These are phyloP conservation scores for Aptenodytes forsteri DNA, from an alignment of 2,113 vertebrate genomes.

Conservation along the genomic window DNA sequence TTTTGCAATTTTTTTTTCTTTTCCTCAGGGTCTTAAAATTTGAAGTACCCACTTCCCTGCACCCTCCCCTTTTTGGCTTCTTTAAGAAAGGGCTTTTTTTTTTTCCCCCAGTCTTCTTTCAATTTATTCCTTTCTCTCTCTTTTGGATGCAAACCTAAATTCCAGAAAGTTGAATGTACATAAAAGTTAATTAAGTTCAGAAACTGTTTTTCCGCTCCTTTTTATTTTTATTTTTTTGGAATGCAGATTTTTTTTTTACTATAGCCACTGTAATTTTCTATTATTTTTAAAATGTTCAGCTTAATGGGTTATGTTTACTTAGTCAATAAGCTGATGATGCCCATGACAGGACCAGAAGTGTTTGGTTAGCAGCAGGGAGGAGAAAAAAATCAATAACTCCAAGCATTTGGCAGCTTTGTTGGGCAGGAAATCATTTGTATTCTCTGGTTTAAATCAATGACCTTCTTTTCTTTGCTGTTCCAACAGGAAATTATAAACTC, in stretches of 20 bases:
- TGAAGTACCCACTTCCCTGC: neutral
- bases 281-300: neutral
- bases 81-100: neutral
- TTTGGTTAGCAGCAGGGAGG: conserved; percentile 38
- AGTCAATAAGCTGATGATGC: conserved; percentile 27
- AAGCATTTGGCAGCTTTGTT: conserved; percentile 45
- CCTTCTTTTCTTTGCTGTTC: conserved; percentile 51
- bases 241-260: neutral
- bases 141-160: neutral
- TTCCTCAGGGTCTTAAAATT: neutral
- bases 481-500: conserved; percentile 69
- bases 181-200: conserved; percentile 3
- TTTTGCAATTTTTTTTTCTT: neutral
- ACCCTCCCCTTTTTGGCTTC: neutral
- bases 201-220: neutral
- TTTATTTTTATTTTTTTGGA: neutral
- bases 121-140: neutral
- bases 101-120: neutral
- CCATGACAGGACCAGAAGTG: neutral
- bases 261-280: neutral
- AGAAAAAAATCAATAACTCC: conserved; percentile 42
- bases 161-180: neutral
- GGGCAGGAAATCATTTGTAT: conserved; percentile 66
- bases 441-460: conserved; percentile 64
- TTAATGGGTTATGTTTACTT: conserved; percentile 22